These are phyloP conservation scores for Heliconius ethilla DNA, from an alignment of 2,888 invertebrate genomes.

Conservation along the genomic window DNA sequence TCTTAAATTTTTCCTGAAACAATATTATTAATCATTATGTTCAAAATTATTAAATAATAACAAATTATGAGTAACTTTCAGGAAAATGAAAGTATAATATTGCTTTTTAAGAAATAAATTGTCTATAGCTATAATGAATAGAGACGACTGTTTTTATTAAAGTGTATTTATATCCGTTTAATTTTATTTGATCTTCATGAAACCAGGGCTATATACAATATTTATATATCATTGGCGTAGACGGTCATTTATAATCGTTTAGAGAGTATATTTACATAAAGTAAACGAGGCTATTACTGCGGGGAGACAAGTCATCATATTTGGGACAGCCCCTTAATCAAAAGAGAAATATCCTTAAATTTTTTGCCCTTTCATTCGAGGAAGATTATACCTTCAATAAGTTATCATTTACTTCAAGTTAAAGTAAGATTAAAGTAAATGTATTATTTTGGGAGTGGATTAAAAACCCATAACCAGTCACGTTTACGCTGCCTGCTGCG, in stretches of 20 bases:
- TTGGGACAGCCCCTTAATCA: slow-evolving; percentile 18
- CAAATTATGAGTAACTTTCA: not conserved
- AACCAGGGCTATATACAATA: not conserved
- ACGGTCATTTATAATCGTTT: slow-evolving; percentile 18
- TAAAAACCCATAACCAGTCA: too few species aligned
- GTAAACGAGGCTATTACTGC: slow-evolving; percentile 20
- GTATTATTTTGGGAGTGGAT: not conserved
- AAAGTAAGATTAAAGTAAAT: not conserved
- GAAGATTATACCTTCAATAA: not conserved
- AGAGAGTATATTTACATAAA: slow-evolving; percentile 23
- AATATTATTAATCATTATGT: slow-evolving; percentile 27
- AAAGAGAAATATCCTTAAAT: not conserved
- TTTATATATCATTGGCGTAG: not conserved
- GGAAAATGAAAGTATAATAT: not conserved
- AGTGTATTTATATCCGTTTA: not conserved
- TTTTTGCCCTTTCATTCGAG: not conserved
- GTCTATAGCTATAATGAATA: not conserved
- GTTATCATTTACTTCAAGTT: not conserved
- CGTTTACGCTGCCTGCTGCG: too few species aligned
- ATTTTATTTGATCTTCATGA: not conserved
- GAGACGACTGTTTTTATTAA: not conserved
- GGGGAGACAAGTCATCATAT: slow-evolving; percentile 27
- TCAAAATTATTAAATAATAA: not conserved
- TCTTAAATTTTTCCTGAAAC: slow-evolving; percentile 89
- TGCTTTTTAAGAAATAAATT: not conserved